A percentile compares a stretch with the other conserved stretches of the same genome.
These are phyloP conservation scores for Piliocolobus tephrosceles DNA, from an alignment of 2,113 vertebrate genomes.

Conservation along the genomic window DNA sequence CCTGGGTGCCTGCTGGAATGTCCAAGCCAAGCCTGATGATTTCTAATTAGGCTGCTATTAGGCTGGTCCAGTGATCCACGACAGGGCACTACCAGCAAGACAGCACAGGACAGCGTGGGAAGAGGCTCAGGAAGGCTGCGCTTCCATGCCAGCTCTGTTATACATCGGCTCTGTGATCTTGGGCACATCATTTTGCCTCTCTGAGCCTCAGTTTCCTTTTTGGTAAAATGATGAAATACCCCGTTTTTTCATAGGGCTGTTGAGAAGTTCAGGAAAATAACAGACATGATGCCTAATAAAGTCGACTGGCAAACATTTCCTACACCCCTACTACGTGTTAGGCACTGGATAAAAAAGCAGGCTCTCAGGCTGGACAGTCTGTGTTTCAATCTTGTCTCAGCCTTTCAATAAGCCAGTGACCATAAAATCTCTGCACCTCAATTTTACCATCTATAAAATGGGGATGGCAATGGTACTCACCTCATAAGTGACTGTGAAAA, in stretches of 20 bases:
- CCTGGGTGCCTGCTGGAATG: neutral
- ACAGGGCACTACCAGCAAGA: neutral
- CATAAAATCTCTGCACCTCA: neutral
- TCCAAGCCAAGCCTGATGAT: constrained; percentile 5
- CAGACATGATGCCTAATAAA: neutral
- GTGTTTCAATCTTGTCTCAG: neutral
- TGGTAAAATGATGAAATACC: neutral
- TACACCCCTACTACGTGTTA: neutral
- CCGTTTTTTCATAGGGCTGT: neutral
- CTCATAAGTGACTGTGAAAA: neutral
- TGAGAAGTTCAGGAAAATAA: neutral
- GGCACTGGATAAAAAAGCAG: neutral
- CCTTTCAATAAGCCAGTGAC: neutral
- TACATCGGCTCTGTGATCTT: accelerated
- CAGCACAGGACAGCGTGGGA: accelerated
- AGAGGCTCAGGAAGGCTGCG: neutral
- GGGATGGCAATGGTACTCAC: neutral
- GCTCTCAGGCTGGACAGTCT: neutral
- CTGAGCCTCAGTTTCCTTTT: constrained; percentile 36
- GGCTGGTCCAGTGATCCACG: neutral
- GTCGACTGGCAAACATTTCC: neutral
- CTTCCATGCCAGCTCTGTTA: neutral
- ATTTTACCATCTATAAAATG: neutral
- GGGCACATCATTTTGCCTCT: neutral
- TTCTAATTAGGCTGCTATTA: constrained; percentile 54